Base-by-base conservation (phyloP, 2,113 vertebrate genomes). In the Pseudois nayaur region DNA sequence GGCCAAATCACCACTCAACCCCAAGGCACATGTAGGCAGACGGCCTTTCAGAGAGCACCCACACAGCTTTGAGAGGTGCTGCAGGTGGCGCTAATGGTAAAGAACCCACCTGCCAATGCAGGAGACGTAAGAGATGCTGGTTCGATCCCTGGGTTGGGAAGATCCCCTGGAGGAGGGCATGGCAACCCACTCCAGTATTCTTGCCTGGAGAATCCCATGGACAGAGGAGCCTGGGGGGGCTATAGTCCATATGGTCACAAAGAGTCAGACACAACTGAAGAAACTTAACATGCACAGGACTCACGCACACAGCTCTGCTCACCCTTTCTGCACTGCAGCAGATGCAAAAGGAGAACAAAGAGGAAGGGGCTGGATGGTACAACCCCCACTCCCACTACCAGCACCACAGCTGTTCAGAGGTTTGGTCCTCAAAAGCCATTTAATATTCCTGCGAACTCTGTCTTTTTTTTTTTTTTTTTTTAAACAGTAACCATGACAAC, bases 401-500 rank as follows among this genome's bases (percentile, higher is more conserved):
- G 27, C 45, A 64, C 40, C 87, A 74, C 54, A 62, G 45, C 82
- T 57, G 3, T 45, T 91, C 86, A 62, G 95, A 93, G 45, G 16
- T 50, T 91, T 67, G 43, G 21, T 81, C 67, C 88, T 96, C 45
- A 62, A 79, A 96, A 95, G 16, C 40, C 74, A 67, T 64, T 96
- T 64, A 94, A 60, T 84, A 93, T 43, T 89, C 78, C 78, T 76
- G 23, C 54, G 93, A 59, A 93, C 52, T 27, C 6, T 50, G 10
- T 43, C n/a, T 86, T 76, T 23, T 13, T 60, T 31, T 55, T 23
- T 13, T 60, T 31, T 55, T 40, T 8, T 57, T 27, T 59, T 59
- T 11, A 2, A 29, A 54, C 25, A 60, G 59, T 91, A 94, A 86
- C 71, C 91, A 96, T 95, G 96, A 91, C n/a, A 97, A 93, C 67